Evolutionary conservation across 2,888 invertebrate genomes (phyloP).

Genomic region (Spisula subtruncata): DNA sequence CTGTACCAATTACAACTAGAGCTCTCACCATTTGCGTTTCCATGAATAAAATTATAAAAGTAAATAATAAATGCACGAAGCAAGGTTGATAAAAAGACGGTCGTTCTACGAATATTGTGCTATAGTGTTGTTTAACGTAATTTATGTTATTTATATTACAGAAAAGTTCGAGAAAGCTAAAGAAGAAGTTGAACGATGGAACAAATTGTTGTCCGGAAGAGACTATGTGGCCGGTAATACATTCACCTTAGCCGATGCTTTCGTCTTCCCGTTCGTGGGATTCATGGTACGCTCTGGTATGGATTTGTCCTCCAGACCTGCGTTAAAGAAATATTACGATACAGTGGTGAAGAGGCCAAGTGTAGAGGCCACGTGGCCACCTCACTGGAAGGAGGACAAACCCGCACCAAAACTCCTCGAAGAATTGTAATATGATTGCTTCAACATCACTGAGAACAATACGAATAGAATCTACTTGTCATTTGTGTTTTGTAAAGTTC

Average conservation of each 20-base stretch:
- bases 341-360: constrained; percentile 67
- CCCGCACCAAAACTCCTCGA: background rate
- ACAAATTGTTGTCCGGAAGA: background rate
- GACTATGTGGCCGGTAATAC: background rate
- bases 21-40: no score
- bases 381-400: constrained; percentile 77
- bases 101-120: no score
- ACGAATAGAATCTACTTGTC: no score
- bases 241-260: background rate
- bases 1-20: no score
- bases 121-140: no score
- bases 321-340: constrained; percentile 74
- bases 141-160: background rate
- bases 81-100: no score
- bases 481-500: no score
- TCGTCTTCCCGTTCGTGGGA: background rate
- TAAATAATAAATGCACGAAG: no score
- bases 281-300: background rate
- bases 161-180: background rate
- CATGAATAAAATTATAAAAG: no score
- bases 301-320: constrained; percentile 36
- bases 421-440: no score
- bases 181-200: background rate
- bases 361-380: constrained; percentile 78
- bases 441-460: no score